A percentile compares a stretch with the other conserved stretches of the same genome.
phyloP scores from a whole-genome alignment of 2,888 invertebrate genomes.

The Malthinus flaveolus region DNA sequence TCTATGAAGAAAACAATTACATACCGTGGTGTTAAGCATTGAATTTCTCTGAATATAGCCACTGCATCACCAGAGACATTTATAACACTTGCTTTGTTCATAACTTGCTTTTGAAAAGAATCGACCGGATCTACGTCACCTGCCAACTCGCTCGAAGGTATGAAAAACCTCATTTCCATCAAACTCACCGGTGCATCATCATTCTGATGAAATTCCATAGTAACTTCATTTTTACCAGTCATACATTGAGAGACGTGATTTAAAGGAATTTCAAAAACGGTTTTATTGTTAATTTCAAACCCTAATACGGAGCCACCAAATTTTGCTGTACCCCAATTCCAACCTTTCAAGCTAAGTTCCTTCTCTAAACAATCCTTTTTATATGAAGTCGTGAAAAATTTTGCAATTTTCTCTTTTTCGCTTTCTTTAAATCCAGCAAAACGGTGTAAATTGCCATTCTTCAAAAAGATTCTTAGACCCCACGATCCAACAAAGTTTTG shows the following conservation, averaged over 20 bases:
- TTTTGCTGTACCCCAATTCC: slow-evolving; percentile 98
- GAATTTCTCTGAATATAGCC: slow-evolving; percentile 94
- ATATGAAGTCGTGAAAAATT: slow-evolving; percentile 84
- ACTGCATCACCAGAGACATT: slow-evolving; percentile 98
- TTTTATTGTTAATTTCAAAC: slow-evolving; percentile 80
- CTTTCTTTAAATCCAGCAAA: slow-evolving; percentile 93
- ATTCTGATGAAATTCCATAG: slow-evolving; percentile 97
- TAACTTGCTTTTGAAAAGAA: slow-evolving; percentile 95
- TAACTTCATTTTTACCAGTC: slow-evolving; percentile 97
- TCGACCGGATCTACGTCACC: slow-evolving; percentile 92
- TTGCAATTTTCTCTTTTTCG: slow-evolving; percentile 92
- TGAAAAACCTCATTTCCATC: slow-evolving; percentile 97
- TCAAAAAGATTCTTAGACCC: slow-evolving; percentile 87
- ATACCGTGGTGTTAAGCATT: slow-evolving; percentile 96
- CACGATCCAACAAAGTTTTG: slow-evolving; percentile 89
- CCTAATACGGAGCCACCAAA: slow-evolving; percentile 87
- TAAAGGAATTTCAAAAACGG: slow-evolving; percentile 95
- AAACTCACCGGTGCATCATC: slow-evolving; percentile 97
- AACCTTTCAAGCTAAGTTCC: slow-evolving; percentile 93
- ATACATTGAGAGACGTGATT: slow-evolving; percentile 95
- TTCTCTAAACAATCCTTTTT: slow-evolving; percentile 85
- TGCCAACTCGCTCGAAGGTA: slow-evolving; percentile 86
- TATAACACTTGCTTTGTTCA: slow-evolving; percentile 97
- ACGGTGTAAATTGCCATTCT: slow-evolving; percentile 87
- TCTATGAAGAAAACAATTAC: background rate